These are phyloP conservation scores for Xyrauchen texanus DNA, from an alignment of 2,113 vertebrate genomes.

Conservation along the genomic window DNA sequence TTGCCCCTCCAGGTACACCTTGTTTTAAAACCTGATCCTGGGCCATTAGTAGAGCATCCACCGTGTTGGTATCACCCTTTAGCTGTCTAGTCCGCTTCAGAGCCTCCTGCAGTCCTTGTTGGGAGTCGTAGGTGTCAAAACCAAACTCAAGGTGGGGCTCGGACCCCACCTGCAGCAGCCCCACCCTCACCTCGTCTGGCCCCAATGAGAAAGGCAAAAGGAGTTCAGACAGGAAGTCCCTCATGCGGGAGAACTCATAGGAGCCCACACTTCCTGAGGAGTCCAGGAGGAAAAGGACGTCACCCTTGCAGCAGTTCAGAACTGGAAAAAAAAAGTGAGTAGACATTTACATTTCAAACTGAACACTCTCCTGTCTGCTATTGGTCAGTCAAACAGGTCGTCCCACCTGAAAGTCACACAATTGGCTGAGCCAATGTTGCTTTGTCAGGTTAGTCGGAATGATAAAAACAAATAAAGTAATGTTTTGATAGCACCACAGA, in stretches of 20 bases:
- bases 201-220: slow-evolving; percentile 82
- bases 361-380: too few relatives aligned
- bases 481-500: too few relatives aligned
- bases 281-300: slow-evolving; percentile 90
- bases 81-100: slow-evolving; percentile 75
- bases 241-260: slow-evolving; percentile 87
- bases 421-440: too few relatives aligned
- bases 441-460: too few relatives aligned
- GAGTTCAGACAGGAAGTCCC: slow-evolving; percentile 88
- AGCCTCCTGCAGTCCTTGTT: slow-evolving; percentile 70
- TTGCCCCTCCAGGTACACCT: slow-evolving; percentile 63
- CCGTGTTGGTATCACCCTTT: slow-evolving; percentile 92
- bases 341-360: background rate
- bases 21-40: slow-evolving; percentile 71
- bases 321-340: slow-evolving; percentile 56
- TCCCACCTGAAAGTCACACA: too few relatives aligned
- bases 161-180: slow-evolving; percentile 90
- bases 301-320: slow-evolving; percentile 80
- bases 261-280: slow-evolving; percentile 91
- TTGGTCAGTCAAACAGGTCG: too few relatives aligned
- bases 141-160: slow-evolving; percentile 84
- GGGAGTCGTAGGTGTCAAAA: slow-evolving; percentile 70
- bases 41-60: slow-evolving; percentile 78
- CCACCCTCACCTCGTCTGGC: slow-evolving; percentile 80
- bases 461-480: too few relatives aligned